Percentiles rank a stretch among this genome's conserved stretches.
Conservation (phyloP, 2,888 invertebrate genomes). For the Apodemia hepburni region DNA sequence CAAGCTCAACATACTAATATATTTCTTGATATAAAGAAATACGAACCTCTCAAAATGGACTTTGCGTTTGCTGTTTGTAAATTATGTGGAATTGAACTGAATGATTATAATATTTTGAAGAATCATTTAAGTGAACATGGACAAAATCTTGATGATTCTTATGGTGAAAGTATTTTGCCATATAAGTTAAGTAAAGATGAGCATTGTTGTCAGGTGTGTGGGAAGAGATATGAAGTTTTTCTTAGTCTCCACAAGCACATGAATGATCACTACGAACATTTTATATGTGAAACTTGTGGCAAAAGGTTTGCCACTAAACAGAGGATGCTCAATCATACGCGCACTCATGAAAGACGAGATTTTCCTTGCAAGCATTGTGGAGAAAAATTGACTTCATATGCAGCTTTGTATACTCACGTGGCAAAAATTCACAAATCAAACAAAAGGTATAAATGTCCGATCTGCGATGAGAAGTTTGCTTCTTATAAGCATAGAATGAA, state of each 20-base stretch:
- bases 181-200: conserved; percentile 64
- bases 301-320: conserved; percentile 65
- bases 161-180: conserved; percentile 64
- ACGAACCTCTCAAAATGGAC: conserved; percentile 69
- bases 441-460: conserved; percentile 68
- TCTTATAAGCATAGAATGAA: conserved; percentile 66
- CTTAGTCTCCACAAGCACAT: conserved; percentile 68
- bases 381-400: conserved; percentile 53
- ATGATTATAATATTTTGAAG: conserved; percentile 54
- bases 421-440: conserved; percentile 60
- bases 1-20: conserved; percentile 47
- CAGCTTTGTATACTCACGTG: conserved; percentile 57
- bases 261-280: conserved; percentile 70
- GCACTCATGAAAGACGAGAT: conserved; percentile 58
- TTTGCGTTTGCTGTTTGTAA: conserved; percentile 55
- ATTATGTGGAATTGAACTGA: conserved; percentile 48
- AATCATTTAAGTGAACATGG: conserved; percentile 55
- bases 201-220: conserved; percentile 64
- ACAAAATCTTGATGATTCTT: conserved; percentile 50
- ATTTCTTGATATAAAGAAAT: conserved; percentile 56
- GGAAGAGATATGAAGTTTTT: conserved; percentile 67
- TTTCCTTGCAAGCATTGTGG: conserved; percentile 65
- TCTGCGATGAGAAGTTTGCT: conserved; percentile 67
- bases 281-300: conserved; percentile 70
- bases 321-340: conserved; percentile 62